phyloP scores from a whole-genome alignment of 30 jellyfish, hydroid and myxozoan species.

The Aurelia sp. region DNA sequence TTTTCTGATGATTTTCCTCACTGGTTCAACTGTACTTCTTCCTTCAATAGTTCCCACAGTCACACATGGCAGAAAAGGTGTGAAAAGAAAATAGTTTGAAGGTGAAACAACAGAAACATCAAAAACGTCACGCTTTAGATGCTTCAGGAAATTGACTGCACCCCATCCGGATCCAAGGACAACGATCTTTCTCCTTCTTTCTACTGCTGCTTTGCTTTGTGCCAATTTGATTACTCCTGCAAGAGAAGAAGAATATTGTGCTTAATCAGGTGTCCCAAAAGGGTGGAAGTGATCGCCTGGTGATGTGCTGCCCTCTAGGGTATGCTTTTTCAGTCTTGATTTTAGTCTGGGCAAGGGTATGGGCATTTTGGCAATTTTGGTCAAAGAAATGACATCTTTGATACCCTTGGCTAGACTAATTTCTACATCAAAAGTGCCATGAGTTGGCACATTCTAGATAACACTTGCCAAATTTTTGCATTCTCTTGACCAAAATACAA shows the following conservation, averaged over 20 bases:
- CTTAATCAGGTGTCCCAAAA: no score
- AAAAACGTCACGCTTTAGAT: conserved; percentile 64
- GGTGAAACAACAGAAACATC: conserved; percentile 95
- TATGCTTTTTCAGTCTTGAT: no score
- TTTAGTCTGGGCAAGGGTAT: no score
- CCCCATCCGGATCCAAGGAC: conserved; percentile 99
- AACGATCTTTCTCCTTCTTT: conserved; percentile 61
- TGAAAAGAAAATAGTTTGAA: conserved; percentile 82
- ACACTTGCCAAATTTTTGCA: no score
- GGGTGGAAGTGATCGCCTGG: no score
- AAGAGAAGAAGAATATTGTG: background rate
- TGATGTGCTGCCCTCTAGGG: no score
- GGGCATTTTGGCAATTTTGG: no score
- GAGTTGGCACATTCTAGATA: no score
- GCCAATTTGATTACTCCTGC: background rate
- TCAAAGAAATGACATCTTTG: no score
- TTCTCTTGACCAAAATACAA: no score
- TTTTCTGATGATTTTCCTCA: conserved; percentile 66
- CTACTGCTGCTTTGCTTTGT: conserved; percentile 11
- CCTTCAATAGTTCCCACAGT: conserved; percentile 97
- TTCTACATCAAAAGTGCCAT: no score
- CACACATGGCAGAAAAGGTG: conserved; percentile 93
- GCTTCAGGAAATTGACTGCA: conserved; percentile 82
- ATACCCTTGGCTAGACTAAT: no score
- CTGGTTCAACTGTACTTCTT: conserved; percentile 88